Percentiles rank a stretch among this genome's conserved stretches.
Conservation (phyloP, 2,797 vertebrate species). For the Avahi laniger region DNA sequence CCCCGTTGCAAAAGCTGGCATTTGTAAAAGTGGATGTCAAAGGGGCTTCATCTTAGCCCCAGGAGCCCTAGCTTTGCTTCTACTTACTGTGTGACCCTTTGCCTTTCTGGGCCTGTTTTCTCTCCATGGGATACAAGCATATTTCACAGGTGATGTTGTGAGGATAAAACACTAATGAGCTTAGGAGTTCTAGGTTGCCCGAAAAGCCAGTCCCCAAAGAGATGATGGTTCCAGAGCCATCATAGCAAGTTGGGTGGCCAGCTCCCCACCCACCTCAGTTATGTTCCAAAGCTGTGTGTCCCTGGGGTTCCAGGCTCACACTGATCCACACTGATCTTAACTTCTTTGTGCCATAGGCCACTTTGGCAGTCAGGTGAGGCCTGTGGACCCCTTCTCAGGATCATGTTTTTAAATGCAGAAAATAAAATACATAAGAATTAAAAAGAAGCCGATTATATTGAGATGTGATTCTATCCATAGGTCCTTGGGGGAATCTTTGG, state of each 20-base stretch:
- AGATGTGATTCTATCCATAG: background rate
- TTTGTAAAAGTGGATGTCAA: background rate
- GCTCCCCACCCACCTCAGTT: background rate
- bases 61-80: background rate
- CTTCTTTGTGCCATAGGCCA: background rate
- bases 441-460: conserved; percentile 9
- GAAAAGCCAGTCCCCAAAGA: background rate
- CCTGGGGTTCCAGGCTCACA: background rate
- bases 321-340: background rate
- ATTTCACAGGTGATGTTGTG: background rate
- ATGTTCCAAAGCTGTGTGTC: background rate
- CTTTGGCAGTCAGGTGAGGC: background rate
- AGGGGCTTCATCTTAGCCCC: background rate
- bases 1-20: background rate
- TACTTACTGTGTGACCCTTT: background rate
- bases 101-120: background rate
- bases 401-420: conserved; percentile 18
- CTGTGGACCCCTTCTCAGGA: background rate
- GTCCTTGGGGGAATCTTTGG: background rate
- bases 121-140: background rate
- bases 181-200: background rate
- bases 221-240: background rate
- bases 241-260: background rate
- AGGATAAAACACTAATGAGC: background rate
- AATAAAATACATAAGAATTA: background rate